Base-by-base conservation (phyloP, 1,140 invertebrate genomes). In the Camponotus vicinus region DNA sequence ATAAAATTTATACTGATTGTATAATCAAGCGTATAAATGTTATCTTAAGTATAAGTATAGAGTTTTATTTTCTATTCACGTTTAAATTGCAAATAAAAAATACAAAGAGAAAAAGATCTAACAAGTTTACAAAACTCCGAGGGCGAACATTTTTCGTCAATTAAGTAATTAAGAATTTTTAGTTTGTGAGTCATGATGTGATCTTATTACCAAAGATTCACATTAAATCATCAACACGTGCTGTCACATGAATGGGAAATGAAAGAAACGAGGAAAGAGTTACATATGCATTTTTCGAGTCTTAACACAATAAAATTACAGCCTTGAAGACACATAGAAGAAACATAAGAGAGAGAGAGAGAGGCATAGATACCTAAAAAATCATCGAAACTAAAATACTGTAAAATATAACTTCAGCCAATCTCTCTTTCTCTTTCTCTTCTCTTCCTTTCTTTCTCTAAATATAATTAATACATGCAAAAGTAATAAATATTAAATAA, bases 391-490 rank as follows among this genome's bases (percentile, higher is more conserved):
- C 93, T 92, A 93, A 95, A 94, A 92, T 89, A 91, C 90, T 90
- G 93, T 94, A 94, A 94, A 94, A 93, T 91, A 92, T 93, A 94
- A 91, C 94, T 94, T 95, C 94, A 94, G 94, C 93, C 94, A 94
- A 94, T 93, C 83, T 67, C 61, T 34, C 2, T 32, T 7, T 32
- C 21, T 61, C 9, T 61, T 5, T 61, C 59, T 61, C 21, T 32
- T 49, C 45, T 45, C 42, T 45, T 9, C 11, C 9, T 45, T 9
- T 45, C 9, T 45, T 8, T 45, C 11, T 70, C 21, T 71, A 85
- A 70, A 82, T 83, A 78, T 75, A 90, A 87, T 87, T 77, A 37
- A 42, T 15, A 4, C 15, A 88, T 61, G 84, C 52, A 79, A 34
- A 77, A 73, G 69, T 64, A 67, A 49, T 37, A 34, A 75, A 88